Percentiles rank a stretch among this genome's conserved stretches.
Evolutionary conservation across 2,113 vertebrate species (phyloP).

Genomic region (Corythaixoides concolor): DNA sequence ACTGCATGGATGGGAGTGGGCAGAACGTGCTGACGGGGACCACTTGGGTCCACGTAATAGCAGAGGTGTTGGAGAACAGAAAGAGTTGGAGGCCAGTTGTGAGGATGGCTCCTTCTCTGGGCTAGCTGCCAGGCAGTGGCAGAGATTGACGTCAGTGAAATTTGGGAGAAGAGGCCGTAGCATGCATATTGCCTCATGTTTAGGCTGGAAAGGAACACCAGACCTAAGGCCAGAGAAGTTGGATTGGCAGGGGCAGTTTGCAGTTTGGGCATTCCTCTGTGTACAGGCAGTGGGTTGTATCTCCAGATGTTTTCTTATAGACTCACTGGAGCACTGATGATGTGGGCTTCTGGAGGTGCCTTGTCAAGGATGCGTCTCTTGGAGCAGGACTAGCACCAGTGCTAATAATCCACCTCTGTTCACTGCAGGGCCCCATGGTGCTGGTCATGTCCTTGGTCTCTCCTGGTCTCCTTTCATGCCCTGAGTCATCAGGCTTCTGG

Average conservation of each 20-base stretch:
- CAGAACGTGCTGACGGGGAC: background rate
- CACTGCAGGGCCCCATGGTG: background rate
- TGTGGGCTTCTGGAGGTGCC: background rate
- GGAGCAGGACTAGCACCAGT: background rate
- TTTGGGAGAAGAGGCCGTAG: background rate
- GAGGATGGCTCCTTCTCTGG: background rate
- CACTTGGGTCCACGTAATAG: accelerated
- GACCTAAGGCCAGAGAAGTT: background rate
- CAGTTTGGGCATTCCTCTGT: background rate
- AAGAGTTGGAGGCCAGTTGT: background rate
- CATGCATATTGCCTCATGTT: background rate
- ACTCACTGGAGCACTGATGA: background rate
- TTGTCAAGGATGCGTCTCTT: background rate
- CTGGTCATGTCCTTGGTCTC: background rate
- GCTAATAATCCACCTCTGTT: background rate
- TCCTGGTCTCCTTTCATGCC: background rate
- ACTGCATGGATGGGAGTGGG: accelerated
- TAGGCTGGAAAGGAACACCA: background rate
- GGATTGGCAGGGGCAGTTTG: background rate
- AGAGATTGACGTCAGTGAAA: background rate
- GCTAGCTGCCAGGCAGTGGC: background rate
- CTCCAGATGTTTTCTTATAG: background rate
- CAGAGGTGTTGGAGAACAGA: background rate
- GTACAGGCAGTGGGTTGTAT: background rate
- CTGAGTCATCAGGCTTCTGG: background rate